Conservation (phyloP, 2,888 invertebrate species). For the Lissonota sp. region DNA sequence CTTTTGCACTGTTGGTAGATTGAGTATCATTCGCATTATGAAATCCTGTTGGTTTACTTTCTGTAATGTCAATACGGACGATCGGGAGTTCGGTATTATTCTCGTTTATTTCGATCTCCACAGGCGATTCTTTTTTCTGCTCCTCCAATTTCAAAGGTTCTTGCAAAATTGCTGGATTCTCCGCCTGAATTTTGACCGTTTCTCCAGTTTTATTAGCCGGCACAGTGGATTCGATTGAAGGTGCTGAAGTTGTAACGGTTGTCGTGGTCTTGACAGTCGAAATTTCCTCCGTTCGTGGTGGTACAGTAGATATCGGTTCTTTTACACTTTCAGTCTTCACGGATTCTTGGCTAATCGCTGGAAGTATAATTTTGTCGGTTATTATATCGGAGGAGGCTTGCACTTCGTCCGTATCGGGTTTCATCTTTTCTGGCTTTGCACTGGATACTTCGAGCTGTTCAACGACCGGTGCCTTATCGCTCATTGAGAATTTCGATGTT, state of each 20-base stretch:
- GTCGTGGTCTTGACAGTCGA: constrained; percentile 10
- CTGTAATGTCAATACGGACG: constrained; percentile 71
- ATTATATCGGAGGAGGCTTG: constrained; percentile 25
- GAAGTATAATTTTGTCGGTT: constrained; percentile 27
- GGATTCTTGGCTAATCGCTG: constrained; percentile 14
- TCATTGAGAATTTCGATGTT: constrained; percentile 57
- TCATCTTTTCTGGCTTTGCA: background rate
- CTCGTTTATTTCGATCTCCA: constrained; percentile 25
- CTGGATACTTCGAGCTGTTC: constrained; percentile 17
- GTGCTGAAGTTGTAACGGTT: background rate
- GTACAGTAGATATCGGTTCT: background rate
- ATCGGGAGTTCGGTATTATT: constrained; percentile 69
- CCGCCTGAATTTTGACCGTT: constrained; percentile 19
- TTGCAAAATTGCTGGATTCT: constrained; percentile 4
- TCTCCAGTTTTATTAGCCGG: background rate
- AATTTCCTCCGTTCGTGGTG: constrained; percentile 7
- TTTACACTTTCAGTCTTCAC: constrained; percentile 10
- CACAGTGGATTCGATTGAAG: background rate
- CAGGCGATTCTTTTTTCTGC: constrained; percentile 17
- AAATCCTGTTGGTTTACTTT: constrained; percentile 54
- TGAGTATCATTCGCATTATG: constrained; percentile 55
- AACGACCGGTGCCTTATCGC: constrained; percentile 13
- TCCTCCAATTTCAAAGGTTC: constrained; percentile 7
- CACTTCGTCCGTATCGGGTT: constrained; percentile 22
- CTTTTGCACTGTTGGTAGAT: constrained; percentile 28